A percentile compares a stretch with the other conserved stretches of the same genome.
These are phyloP conservation scores for Pammene aurita DNA, from an alignment of 2,888 invertebrate genomes.

Conservation along the genomic window DNA sequence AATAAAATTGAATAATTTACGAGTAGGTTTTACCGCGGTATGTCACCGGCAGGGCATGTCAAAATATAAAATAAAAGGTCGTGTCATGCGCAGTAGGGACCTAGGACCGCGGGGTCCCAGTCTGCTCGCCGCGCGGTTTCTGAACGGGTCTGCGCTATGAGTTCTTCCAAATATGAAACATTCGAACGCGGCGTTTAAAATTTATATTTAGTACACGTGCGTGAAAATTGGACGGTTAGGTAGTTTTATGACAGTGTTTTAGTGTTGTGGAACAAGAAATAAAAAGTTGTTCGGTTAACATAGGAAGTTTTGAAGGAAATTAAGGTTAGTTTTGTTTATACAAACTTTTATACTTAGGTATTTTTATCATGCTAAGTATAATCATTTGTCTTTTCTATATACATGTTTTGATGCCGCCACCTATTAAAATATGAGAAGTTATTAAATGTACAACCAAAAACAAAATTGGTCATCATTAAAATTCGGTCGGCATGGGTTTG, in stretches of 20 bases:
- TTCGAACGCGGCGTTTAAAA: slow-evolving; percentile 52
- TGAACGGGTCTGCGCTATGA: slow-evolving; percentile 66
- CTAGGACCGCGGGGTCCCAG: slow-evolving; percentile 63
- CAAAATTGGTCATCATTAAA: too few species aligned
- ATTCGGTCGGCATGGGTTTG: too few species aligned
- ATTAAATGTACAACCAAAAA: too few species aligned
- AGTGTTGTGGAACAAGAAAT: slow-evolving; percentile 30
- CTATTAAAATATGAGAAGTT: too few species aligned
- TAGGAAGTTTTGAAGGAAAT: slow-evolving; percentile 2
- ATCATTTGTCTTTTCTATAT: too few species aligned
- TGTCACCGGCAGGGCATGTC: slow-evolving; percentile 79
- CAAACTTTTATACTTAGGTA: neutral
- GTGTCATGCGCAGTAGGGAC: slow-evolving; percentile 66
- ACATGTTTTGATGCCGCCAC: too few species aligned
- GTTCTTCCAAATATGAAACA: slow-evolving; percentile 58
- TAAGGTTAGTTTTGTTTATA: slow-evolving; percentile 12
- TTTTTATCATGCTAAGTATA: neutral
- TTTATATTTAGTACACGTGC: slow-evolving; percentile 45
- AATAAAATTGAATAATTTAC: slow-evolving; percentile 79
- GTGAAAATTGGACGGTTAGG: slow-evolving; percentile 12
- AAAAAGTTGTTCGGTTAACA: slow-evolving; percentile 5
- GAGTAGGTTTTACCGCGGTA: slow-evolving; percentile 76
- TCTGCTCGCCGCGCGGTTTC: slow-evolving; percentile 67
- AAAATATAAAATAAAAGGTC: slow-evolving; percentile 73
- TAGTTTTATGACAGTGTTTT: slow-evolving; percentile 26